Evolutionary conservation across 37 sponge, comb jelly and placozoan genomes (phyloP).

Genomic region (Agelas oroides): DNA sequence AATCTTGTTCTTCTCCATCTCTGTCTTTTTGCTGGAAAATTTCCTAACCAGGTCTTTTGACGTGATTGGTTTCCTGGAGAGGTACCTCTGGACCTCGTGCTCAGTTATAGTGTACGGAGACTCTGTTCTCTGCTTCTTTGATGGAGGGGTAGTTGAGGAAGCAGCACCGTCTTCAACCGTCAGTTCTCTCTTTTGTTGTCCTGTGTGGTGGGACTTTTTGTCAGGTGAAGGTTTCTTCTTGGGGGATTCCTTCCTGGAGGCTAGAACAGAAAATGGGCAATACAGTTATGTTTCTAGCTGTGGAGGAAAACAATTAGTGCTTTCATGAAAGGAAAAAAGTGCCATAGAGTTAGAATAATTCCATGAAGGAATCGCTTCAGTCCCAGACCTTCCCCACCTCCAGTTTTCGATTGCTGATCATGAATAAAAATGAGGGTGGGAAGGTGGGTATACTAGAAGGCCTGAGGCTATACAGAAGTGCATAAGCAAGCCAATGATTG

Average conservation of each 20-base stretch:
- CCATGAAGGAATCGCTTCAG: too few relatives aligned
- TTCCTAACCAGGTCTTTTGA: slow-evolving; percentile 87
- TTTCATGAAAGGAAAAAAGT: too few relatives aligned
- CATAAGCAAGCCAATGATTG: too few relatives aligned
- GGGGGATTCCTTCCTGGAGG: neutral
- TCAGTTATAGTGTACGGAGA: slow-evolving; percentile 65
- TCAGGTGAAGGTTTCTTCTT: neutral
- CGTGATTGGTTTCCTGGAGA: slow-evolving; percentile 84
- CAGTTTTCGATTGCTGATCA: too few relatives aligned
- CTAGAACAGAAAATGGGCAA: neutral
- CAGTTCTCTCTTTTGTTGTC: neutral
- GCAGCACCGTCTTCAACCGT: neutral
- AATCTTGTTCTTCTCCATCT: slow-evolving; percentile 72
- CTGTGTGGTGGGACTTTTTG: neutral
- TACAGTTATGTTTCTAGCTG: neutral
- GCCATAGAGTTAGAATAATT: too few relatives aligned
- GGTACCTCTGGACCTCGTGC: slow-evolving; percentile 82
- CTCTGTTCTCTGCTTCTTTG: slow-evolving; percentile 57
- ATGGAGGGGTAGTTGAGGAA: slow-evolving; percentile 17
- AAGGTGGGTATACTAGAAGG: too few relatives aligned
- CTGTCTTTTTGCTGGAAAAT: slow-evolving; percentile 81
- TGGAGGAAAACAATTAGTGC: too few relatives aligned
- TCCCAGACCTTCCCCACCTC: too few relatives aligned
- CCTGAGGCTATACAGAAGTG: too few relatives aligned
- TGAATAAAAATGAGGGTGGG: too few relatives aligned